Evolutionary conservation across 64 coral and sea anemone species (phyloP).

Genomic region (Catalaphyllia jardinei): DNA sequence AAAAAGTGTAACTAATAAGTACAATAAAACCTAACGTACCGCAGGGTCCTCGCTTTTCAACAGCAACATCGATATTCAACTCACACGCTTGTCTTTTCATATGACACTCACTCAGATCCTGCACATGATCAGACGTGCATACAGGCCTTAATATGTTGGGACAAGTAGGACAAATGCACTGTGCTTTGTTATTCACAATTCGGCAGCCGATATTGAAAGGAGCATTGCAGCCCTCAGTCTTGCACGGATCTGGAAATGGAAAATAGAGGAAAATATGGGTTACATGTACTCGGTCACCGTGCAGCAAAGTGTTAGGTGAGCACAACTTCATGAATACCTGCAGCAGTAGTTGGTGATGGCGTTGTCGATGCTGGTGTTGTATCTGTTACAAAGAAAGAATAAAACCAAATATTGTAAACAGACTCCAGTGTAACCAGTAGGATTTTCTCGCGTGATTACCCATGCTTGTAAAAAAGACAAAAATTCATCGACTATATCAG

Average conservation of each 20-base stretch:
- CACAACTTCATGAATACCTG: no score
- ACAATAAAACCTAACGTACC: neutral
- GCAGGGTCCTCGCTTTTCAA: neutral
- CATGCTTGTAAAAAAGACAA: no score
- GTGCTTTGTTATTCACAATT: neutral
- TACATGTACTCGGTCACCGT: neutral
- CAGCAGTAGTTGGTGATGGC: neutral
- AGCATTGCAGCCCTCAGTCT: constrained; percentile 16
- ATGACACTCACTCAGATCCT: constrained; percentile 23
- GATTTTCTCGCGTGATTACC: no score
- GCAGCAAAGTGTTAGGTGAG: no score
- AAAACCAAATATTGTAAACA: neutral
- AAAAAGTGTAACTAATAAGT: neutral
- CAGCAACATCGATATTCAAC: neutral
- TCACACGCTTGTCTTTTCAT: constrained; percentile 12
- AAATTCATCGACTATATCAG: no score
- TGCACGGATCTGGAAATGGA: constrained; percentile 13
- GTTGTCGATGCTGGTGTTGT: neutral
- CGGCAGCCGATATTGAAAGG: constrained; percentile 13
- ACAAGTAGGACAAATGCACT: constrained; percentile 36
- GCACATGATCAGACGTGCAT: constrained; percentile 24
- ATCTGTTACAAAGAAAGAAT: neutral
- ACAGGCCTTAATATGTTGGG: neutral
- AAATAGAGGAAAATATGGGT: neutral
- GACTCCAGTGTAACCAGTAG: no score